phyloP scores from a whole-genome alignment of 2,888 invertebrate species.

The Bimastos eiseni region DNA sequence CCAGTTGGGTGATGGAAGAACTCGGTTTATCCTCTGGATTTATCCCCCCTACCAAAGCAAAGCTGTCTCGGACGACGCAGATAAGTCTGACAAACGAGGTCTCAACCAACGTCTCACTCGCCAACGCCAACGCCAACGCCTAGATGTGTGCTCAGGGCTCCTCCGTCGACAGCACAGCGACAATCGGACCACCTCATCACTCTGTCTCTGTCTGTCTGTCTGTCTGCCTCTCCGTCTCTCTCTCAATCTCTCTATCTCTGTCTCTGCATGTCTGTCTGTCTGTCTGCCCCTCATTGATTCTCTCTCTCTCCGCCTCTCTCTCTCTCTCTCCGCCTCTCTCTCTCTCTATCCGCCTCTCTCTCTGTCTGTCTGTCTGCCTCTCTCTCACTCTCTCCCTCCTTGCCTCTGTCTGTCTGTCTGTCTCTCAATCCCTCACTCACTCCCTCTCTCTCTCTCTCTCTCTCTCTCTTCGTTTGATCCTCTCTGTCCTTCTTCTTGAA shows the following conservation, averaged over 20 bases:
- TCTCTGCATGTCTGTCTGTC: neutral
- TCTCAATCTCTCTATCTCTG: neutral
- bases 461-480: neutral
- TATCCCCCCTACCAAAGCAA: neutral
- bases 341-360: conserved; percentile 25
- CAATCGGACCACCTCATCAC: too few species aligned
- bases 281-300: neutral
- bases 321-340: neutral
- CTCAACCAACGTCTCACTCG: neutral
- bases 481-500: neutral
- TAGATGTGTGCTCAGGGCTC: neutral
- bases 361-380: neutral
- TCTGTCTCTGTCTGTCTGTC: neutral
- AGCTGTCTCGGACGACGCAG: neutral
- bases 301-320: neutral
- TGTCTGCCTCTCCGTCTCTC: too few species aligned
- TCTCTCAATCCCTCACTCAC: neutral
- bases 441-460: neutral
- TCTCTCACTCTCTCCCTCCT: neutral
- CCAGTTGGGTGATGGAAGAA: neutral
- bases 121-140: too few species aligned
- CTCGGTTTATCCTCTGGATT: neutral
- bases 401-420: neutral
- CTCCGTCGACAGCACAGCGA: neutral
- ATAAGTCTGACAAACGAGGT: conserved; percentile 6